A percentile compares a stretch with the other conserved stretches of the same genome.
These are phyloP conservation scores for Chironex yamaguchii DNA, from an alignment of 30 jellyfish, hydroid and myxozoan species.

Conservation along the genomic window DNA sequence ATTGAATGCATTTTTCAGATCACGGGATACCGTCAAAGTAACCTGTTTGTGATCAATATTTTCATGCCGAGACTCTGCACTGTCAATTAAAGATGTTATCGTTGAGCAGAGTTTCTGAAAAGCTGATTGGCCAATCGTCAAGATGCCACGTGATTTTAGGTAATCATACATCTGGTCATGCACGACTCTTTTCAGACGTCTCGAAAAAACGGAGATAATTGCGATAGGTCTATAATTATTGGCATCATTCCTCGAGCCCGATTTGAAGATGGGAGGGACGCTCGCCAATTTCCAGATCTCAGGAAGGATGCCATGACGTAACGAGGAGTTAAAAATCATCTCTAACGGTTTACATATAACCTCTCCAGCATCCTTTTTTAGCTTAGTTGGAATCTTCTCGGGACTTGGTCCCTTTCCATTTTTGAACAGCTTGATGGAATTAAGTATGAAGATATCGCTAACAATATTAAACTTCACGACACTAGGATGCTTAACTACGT, in stretches of 20 bases:
- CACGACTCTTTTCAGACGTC: slow-evolving; percentile 22
- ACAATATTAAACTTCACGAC: not conserved
- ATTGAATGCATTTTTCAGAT: slow-evolving; percentile 52
- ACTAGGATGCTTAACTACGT: no score
- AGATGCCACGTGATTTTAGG: slow-evolving; percentile 30
- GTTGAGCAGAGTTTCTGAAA: slow-evolving; percentile 40
- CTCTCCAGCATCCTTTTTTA: slow-evolving; percentile 6
- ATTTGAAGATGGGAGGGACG: slow-evolving; percentile 41
- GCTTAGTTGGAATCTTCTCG: not conserved
- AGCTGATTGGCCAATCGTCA: slow-evolving; percentile 28
- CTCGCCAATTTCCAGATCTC: slow-evolving; percentile 40
- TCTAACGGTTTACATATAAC: slow-evolving; percentile 13
- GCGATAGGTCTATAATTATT: slow-evolving; percentile 56
- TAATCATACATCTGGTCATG: slow-evolving; percentile 56
- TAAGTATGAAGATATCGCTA: not conserved
- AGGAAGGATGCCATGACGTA: slow-evolving; percentile 40
- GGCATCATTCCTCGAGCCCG: slow-evolving; percentile 14
- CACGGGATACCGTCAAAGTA: slow-evolving; percentile 18
- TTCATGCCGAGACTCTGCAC: slow-evolving; percentile 33
- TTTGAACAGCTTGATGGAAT: not conserved
- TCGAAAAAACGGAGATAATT: not conserved
- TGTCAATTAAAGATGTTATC: slow-evolving; percentile 44
- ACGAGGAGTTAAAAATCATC: slow-evolving; percentile 62
- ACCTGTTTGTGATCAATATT: slow-evolving; percentile 34
- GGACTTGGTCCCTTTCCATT: slow-evolving; percentile 21